Evolutionary conservation across 2,888 invertebrate genomes (phyloP).

Genomic region (Pseudolycoriella hygida): DNA sequence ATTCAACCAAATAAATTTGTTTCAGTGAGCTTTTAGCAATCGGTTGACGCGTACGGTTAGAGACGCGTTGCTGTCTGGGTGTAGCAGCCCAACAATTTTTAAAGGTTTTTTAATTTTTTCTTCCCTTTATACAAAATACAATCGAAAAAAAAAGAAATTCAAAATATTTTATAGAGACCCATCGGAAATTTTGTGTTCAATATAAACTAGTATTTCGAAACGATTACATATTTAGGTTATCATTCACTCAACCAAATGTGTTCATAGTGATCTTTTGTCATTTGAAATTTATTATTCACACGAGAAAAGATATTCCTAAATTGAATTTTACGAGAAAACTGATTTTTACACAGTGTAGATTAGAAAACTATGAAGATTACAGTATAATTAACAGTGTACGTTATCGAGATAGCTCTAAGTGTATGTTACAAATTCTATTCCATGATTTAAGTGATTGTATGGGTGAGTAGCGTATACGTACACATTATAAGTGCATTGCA

Average conservation of each 20-base stretch:
- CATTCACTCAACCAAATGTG: neutral
- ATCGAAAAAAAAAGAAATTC: neutral
- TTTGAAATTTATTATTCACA: neutral
- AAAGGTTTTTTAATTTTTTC: neutral
- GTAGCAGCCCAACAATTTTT: neutral
- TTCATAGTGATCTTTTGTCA: neutral
- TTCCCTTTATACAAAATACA: neutral
- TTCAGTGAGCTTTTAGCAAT: slow-evolving; percentile 3
- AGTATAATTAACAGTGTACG: neutral
- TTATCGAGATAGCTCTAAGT: too few relatives aligned
- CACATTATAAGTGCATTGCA: too few relatives aligned
- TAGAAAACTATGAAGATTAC: neutral
- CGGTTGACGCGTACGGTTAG: slow-evolving; percentile 7
- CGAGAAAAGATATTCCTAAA: neutral
- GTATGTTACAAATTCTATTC: too few relatives aligned
- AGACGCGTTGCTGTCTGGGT: slow-evolving; percentile 5
- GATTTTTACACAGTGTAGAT: neutral
- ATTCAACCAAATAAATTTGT: too few relatives aligned
- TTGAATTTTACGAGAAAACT: neutral
- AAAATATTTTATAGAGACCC: too few relatives aligned
- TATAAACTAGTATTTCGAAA: too few relatives aligned
- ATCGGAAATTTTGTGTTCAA: too few relatives aligned
- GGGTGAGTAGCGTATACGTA: neutral
- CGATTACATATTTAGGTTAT: too few relatives aligned
- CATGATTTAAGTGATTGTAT: neutral